Conservation (phyloP, 2,888 invertebrate genomes). For the Seira ritae region DNA sequence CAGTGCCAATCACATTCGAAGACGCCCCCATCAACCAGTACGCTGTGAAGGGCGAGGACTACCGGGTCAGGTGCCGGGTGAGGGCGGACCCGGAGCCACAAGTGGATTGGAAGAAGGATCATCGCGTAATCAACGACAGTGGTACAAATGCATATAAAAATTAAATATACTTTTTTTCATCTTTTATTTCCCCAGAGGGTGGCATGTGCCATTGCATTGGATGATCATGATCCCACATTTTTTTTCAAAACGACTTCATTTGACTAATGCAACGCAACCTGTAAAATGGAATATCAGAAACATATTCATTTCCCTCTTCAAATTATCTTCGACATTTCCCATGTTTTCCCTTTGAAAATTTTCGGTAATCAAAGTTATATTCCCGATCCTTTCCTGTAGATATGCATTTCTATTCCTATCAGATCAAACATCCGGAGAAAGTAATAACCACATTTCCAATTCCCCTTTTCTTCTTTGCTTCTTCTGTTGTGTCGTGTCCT, state of each 20-base stretch:
- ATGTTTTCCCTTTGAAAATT: not conserved
- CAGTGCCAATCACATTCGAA: constrained; percentile 91
- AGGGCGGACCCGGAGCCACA: constrained; percentile 78
- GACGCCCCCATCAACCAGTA: constrained; percentile 90
- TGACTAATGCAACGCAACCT: no score
- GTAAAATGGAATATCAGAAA: not conserved
- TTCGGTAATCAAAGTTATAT: not conserved
- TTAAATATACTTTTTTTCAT: no score
- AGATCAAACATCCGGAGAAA: not conserved
- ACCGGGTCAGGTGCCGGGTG: constrained; percentile 88
- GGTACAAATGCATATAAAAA: no score
- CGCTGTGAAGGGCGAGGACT: constrained; percentile 86
- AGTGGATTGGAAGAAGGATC: constrained; percentile 89
- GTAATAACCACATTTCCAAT: not conserved
- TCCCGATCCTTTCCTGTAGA: no score
- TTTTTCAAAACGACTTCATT: no score
- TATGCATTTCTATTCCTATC: no score
- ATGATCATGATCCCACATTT: not conserved
- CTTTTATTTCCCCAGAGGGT: not conserved
- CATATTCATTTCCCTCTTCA: not conserved
- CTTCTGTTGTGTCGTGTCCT: not conserved
- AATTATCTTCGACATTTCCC: not conserved
- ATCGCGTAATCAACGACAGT: constrained; percentile 79
- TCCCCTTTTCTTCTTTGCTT: no score
- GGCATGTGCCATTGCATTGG: not conserved